A percentile compares a stretch with the other conserved stretches of the same genome.
Evolutionary conservation across 2,888 invertebrate genomes (phyloP).

Genomic region (Halictus ligatus): DNA sequence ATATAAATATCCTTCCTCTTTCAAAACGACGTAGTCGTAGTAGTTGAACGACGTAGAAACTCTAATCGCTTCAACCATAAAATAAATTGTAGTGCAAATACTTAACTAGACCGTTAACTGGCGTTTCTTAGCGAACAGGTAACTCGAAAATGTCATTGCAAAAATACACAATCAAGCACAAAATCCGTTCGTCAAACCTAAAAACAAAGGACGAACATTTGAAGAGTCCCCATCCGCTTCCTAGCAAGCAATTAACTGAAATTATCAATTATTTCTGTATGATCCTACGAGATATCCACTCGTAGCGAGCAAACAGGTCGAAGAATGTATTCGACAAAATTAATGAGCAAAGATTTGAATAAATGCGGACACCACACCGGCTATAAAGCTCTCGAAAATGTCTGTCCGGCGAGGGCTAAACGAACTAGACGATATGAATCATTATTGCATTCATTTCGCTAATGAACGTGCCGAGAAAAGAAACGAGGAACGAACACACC

Average conservation of each 20-base stretch:
- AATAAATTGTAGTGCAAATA: too few relatives aligned
- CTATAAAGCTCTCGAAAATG: not conserved
- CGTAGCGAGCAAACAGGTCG: not conserved
- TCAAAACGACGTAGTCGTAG: too few relatives aligned
- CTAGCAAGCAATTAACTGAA: too few relatives aligned
- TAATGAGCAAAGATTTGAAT: not conserved
- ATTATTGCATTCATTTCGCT: not conserved
- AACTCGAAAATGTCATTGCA: not conserved
- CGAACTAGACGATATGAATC: not conserved
- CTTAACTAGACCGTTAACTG: too few relatives aligned
- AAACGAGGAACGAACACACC: not conserved
- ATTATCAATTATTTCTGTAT: not conserved
- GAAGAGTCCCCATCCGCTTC: not conserved
- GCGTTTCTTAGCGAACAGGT: not conserved
- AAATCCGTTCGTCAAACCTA: not conserved
- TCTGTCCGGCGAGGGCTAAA: not conserved
- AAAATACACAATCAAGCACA: not conserved
- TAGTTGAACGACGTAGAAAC: too few relatives aligned
- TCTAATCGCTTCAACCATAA: too few relatives aligned
- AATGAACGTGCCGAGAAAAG: not conserved
- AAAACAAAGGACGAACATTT: not conserved
- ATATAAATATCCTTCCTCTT: too few relatives aligned
- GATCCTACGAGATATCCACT: not conserved
- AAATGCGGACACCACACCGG: not conserved
- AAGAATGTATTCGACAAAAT: not conserved